These are phyloP conservation scores for Abrostola tripartita DNA, from an alignment of 2,888 invertebrate species.

Conservation along the genomic window DNA sequence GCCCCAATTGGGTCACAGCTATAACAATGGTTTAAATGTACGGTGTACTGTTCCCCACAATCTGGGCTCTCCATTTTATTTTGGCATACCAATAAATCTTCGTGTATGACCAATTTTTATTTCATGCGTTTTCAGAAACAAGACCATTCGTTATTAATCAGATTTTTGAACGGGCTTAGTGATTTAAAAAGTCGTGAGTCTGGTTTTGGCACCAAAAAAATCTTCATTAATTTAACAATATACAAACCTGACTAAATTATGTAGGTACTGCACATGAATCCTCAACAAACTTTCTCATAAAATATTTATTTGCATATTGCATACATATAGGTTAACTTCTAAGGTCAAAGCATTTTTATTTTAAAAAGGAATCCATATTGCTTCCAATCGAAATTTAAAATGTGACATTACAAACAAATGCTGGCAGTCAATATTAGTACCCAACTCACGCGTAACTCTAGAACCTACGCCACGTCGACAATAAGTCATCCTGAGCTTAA, in stretches of 20 bases:
- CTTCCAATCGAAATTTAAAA: neutral
- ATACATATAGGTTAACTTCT: neutral
- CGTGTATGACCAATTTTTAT: constrained; percentile 10
- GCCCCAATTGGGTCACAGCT: constrained; percentile 56
- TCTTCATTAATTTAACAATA: no score
- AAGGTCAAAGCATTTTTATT: neutral
- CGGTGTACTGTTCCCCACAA: constrained; percentile 28
- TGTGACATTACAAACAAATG: neutral
- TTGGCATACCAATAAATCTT: constrained; percentile 16
- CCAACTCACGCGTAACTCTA: neutral
- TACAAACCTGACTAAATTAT: no score
- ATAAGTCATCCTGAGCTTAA: constrained; percentile 1
- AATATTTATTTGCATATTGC: no score
- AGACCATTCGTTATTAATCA: neutral
- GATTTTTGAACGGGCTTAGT: neutral
- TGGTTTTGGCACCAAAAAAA: neutral
- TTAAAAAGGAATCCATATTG: neutral
- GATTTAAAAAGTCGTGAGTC: neutral
- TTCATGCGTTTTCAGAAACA: neutral
- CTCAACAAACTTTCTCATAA: no score
- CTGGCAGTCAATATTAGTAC: neutral
- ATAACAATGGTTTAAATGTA: constrained; percentile 52
- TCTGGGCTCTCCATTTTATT: constrained; percentile 34
- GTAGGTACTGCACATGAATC: no score
- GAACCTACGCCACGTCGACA: neutral